Evolutionary conservation across 2,888 invertebrate species (phyloP).

Genomic region (Limnephilus marmoratus): DNA sequence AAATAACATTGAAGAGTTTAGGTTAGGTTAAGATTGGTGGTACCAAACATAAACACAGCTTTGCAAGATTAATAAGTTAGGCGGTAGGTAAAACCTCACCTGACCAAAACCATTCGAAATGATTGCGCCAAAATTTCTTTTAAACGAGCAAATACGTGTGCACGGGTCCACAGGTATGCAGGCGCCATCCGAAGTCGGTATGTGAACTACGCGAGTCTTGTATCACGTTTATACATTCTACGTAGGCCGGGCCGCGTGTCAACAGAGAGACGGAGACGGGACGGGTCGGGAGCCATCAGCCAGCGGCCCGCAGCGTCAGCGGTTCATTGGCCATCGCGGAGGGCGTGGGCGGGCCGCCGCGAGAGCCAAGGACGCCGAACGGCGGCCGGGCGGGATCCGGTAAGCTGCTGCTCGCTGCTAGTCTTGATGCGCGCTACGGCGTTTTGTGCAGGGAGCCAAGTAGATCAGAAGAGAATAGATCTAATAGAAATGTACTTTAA

Average conservation of each 20-base stretch:
- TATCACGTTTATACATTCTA: neutral
- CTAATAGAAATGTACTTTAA: neutral
- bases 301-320: constrained; percentile 6
- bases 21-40: neutral
- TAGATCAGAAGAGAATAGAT: neutral
- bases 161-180: neutral
- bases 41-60: neutral
- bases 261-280: constrained; percentile 6
- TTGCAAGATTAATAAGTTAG: neutral
- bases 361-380: constrained; percentile 50
- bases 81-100: neutral
- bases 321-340: constrained; percentile 52
- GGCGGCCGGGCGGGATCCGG: neutral
- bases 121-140: neutral
- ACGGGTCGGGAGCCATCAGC: constrained; percentile 24
- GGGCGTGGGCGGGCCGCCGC: constrained; percentile 44
- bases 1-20: neutral
- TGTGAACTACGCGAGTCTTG: neutral
- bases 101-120: neutral
- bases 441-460: neutral
- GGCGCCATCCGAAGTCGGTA: constrained; percentile 16
- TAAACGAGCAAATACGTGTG: neutral
- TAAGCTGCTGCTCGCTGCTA: neutral
- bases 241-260: neutral
- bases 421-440: neutral